Evolutionary conservation across 2,888 invertebrate genomes (phyloP).

Genomic region (Eupeodes latifasciatus): DNA sequence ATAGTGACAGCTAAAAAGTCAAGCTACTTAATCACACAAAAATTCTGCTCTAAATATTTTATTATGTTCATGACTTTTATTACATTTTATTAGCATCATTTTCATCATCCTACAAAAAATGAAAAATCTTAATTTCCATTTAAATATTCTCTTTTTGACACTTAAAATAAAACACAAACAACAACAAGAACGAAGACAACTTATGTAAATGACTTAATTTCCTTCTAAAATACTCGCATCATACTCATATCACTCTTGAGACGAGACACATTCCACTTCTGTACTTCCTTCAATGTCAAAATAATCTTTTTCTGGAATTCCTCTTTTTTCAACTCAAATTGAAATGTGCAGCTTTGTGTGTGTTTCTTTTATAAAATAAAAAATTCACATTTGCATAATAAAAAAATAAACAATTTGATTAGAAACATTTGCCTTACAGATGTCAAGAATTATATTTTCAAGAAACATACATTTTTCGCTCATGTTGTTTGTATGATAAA

Average conservation of each 20-base stretch:
- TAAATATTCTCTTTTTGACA: neutral
- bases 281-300: neutral
- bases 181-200: neutral
- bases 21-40: too few relatives aligned
- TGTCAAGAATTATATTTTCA: conserved; percentile 12
- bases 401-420: conserved; percentile 53
- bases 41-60: too few relatives aligned
- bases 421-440: conserved; percentile 69
- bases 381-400: conserved; percentile 52
- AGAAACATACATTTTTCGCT: neutral
- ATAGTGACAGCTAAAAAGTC: too few relatives aligned
- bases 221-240: neutral
- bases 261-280: conserved; percentile 2
- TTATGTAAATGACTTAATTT: neutral
- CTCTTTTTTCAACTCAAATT: neutral
- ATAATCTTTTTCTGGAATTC: neutral
- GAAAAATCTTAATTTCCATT: neutral
- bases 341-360: conserved; percentile 20
- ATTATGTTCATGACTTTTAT: too few relatives aligned
- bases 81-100: too few relatives aligned
- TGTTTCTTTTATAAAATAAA: neutral
- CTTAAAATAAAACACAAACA: neutral
- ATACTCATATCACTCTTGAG: neutral
- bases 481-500: neutral
- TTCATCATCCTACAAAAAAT: too few relatives aligned